phyloP scores from a whole-genome alignment of 2,888 invertebrate species.

The Drosophila neoperkinsi region DNA sequence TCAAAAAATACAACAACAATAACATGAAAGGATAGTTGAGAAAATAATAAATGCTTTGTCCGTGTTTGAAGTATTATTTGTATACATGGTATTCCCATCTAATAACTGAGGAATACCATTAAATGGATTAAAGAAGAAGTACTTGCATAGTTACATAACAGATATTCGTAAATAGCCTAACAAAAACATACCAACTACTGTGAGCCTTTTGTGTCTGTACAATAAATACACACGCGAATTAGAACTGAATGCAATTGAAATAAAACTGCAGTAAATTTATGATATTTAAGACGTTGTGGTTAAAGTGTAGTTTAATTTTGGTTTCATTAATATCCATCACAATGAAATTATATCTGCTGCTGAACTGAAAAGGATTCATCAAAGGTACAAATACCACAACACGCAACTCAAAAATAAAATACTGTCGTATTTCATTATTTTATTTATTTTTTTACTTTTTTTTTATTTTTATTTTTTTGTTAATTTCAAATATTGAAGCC shows the following conservation, averaged over 20 bases:
- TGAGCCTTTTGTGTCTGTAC: not conserved
- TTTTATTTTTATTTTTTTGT: not conserved
- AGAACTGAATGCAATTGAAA: not conserved
- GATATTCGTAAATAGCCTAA: not conserved
- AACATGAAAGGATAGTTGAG: not conserved
- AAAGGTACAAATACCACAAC: not conserved
- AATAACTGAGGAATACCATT: not conserved
- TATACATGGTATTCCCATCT: not conserved
- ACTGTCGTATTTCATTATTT: not conserved
- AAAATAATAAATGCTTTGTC: not conserved
- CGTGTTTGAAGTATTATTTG: not conserved
- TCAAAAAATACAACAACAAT: not conserved
- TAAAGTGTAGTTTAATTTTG: not conserved
- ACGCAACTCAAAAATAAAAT: not conserved
- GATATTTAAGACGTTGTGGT: not conserved
- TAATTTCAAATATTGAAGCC: slow-evolving; percentile 1
- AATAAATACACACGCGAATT: not conserved
- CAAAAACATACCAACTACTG: not conserved
- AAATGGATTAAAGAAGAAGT: not conserved
- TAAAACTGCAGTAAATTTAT: not conserved
- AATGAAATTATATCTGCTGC: not conserved
- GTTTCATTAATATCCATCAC: not conserved
- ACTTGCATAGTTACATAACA: not conserved
- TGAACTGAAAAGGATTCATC: not conserved
- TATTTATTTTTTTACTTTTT: not conserved